phyloP scores from a whole-genome alignment of 1,140 invertebrate species.

The Phocides pigmalion region DNA sequence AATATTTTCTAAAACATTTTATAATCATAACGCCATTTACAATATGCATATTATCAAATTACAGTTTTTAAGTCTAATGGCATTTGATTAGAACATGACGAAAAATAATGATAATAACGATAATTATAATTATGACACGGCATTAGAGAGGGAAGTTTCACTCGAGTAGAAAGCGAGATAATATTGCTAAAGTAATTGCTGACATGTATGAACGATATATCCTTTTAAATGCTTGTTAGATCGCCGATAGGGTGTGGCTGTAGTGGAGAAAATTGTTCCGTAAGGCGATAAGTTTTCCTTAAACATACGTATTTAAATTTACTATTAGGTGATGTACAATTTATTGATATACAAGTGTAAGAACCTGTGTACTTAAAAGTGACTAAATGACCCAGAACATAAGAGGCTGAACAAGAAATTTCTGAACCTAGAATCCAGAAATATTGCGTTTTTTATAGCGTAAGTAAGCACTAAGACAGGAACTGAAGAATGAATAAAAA shows the following conservation, averaged over 20 bases:
- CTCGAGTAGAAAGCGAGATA: slow-evolving; percentile 53
- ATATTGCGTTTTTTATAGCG: too few species aligned
- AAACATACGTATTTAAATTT: slow-evolving; percentile 20
- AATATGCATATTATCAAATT: too few species aligned
- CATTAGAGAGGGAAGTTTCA: slow-evolving; percentile 35
- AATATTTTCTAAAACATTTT: too few species aligned
- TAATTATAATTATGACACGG: slow-evolving; percentile 37
- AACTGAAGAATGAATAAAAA: too few species aligned
- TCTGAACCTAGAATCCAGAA: too few species aligned
- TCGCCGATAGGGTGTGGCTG: slow-evolving; percentile 41
- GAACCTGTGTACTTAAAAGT: background rate
- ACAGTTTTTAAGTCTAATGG: background rate
- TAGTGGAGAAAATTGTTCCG: slow-evolving; percentile 40
- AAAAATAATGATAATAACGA: slow-evolving; percentile 6
- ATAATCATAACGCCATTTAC: too few species aligned
- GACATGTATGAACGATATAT: slow-evolving; percentile 57
- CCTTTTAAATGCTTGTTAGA: slow-evolving; percentile 51
- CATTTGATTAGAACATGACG: background rate
- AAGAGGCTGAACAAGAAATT: too few species aligned
- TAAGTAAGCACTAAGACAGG: too few species aligned
- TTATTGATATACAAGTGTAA: background rate
- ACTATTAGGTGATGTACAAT: background rate
- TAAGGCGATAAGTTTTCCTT: slow-evolving; percentile 13
- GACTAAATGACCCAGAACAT: too few species aligned
- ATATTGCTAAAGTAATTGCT: slow-evolving; percentile 44